Conservation (phyloP, 2,888 invertebrate species). For the Polymixis flavicincta region DNA sequence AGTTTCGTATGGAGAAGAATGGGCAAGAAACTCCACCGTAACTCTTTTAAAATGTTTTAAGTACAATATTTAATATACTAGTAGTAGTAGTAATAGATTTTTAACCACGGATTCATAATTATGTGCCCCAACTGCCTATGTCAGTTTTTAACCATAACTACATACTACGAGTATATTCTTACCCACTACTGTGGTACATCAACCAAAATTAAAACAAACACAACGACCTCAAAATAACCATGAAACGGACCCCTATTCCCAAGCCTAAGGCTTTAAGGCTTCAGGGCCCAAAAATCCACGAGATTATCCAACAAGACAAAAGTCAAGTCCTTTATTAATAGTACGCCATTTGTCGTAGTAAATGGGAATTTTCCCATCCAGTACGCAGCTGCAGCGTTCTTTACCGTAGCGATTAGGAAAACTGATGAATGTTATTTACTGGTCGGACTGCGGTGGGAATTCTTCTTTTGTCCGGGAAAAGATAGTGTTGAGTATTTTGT, state of each 20-base stretch:
- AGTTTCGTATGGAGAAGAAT: too few relatives aligned
- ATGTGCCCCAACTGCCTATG: background rate
- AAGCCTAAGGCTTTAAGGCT: background rate
- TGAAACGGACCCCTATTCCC: background rate
- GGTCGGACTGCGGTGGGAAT: slow-evolving; percentile 21
- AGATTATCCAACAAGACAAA: slow-evolving; percentile 52
- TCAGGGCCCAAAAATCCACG: slow-evolving; percentile 4
- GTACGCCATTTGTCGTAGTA: slow-evolving; percentile 48
- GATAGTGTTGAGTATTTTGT: slow-evolving; percentile 14
- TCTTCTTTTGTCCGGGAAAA: slow-evolving; percentile 15
- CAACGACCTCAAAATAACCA: background rate
- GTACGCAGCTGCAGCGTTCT: slow-evolving; percentile 51
- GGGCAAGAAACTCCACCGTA: too few relatives aligned
- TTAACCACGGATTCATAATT: background rate
- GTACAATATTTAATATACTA: too few relatives aligned
- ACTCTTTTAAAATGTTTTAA: too few relatives aligned
- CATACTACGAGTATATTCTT: too few relatives aligned
- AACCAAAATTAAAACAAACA: slow-evolving; percentile 14
- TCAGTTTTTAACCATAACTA: background rate
- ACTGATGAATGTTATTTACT: slow-evolving; percentile 55
- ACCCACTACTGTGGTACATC: background rate
- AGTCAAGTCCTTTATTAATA: slow-evolving; percentile 59
- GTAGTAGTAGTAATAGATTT: too few relatives aligned
- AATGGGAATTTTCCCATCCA: slow-evolving; percentile 58
- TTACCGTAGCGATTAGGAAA: slow-evolving; percentile 56